Percentiles rank a stretch among this genome's conserved stretches.
phyloP scores from a whole-genome alignment of 2,888 invertebrate genomes.

The Chesias legatella region DNA sequence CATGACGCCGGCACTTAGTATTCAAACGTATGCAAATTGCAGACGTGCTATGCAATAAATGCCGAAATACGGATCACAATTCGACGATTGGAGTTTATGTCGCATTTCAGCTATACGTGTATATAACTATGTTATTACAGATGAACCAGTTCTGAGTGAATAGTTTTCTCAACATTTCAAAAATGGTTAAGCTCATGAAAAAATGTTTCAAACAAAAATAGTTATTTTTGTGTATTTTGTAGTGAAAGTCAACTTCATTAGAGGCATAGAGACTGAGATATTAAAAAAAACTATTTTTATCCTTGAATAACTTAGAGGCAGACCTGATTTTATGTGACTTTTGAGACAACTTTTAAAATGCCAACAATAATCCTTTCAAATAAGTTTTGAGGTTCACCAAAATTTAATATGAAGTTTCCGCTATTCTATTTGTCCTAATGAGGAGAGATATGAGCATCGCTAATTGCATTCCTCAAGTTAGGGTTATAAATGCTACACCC shows the following conservation, averaged over 20 bases:
- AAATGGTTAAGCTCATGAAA: too few relatives aligned
- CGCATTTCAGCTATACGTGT: conserved; percentile 55
- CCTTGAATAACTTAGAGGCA: too few relatives aligned
- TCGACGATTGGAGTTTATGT: conserved; percentile 76
- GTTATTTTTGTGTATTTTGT: too few relatives aligned
- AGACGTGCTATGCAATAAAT: conserved; percentile 79
- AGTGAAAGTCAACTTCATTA: too few relatives aligned
- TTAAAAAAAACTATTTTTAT: too few relatives aligned
- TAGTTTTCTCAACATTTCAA: too few relatives aligned
- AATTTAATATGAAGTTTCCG: conserved; percentile 11
- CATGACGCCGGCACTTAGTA: conserved; percentile 73
- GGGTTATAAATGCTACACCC: not conserved
- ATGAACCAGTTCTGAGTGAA: too few relatives aligned
- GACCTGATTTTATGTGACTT: too few relatives aligned
- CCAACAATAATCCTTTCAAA: not conserved
- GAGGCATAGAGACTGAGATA: too few relatives aligned
- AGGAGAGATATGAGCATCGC: conserved; percentile 21
- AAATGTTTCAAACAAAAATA: too few relatives aligned
- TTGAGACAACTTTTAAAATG: too few relatives aligned
- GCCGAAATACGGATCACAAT: conserved; percentile 77
- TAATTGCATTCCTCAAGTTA: conserved; percentile 24
- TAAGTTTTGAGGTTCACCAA: conserved; percentile 1
- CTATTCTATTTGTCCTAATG: conserved; percentile 19
- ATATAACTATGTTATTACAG: conserved; percentile 2
- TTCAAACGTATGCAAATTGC: conserved; percentile 80